Conservation (phyloP, 2,888 invertebrate species). For the Andrena fulva region DNA sequence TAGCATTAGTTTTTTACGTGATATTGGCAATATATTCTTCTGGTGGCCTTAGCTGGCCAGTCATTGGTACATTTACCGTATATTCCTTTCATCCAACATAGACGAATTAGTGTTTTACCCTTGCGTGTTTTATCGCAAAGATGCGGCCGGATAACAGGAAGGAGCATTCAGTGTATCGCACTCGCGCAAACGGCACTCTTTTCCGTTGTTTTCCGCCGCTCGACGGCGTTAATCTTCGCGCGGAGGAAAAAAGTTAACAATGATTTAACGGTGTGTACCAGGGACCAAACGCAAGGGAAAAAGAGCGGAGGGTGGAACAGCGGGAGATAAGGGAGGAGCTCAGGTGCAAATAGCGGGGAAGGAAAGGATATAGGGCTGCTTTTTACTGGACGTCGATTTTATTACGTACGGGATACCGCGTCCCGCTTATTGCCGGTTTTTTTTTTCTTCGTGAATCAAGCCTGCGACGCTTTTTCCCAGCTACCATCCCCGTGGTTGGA, state of each 20-base stretch:
- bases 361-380: conserved; percentile 16
- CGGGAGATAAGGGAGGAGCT: neutral
- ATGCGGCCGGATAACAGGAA: conserved; percentile 39
- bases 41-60: too few relatives aligned
- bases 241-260: conserved; percentile 52
- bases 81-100: neutral
- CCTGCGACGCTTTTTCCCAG: conserved; percentile 2
- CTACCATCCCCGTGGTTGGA: neutral
- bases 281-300: neutral
- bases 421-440: conserved; percentile 38
- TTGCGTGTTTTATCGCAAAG: neutral
- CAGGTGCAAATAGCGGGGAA: conserved; percentile 29
- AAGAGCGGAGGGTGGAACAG: neutral
- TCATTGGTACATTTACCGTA: too few relatives aligned
- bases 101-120: neutral
- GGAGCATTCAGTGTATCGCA: conserved; percentile 44
- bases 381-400: conserved; percentile 40
- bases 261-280: conserved; percentile 43
- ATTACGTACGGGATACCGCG: conserved; percentile 28
- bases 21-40: too few relatives aligned
- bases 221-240: conserved; percentile 41
- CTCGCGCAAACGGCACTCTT: conserved; percentile 27
- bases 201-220: conserved; percentile 23
- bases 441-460: conserved; percentile 13
- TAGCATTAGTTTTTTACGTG: too few relatives aligned